Evolutionary conservation across 2,888 invertebrate genomes (phyloP), one percentile per base, ranked within the genome.

Genomic region (Hyposoter didymator): DNA sequence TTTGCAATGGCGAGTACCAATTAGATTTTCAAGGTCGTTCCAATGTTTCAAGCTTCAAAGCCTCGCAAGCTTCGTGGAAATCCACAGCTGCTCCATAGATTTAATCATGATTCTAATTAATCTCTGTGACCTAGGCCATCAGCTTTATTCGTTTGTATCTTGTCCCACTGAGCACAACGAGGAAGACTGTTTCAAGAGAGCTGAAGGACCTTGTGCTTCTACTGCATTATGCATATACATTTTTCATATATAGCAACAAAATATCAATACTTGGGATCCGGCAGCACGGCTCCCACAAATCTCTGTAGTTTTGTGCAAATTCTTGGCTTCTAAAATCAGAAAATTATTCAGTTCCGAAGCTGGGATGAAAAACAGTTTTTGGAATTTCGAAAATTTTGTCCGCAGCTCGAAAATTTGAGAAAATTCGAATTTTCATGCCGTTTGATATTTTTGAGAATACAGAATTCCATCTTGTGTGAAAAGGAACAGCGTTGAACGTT

Each of bases 31-130:
- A 85, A 85, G 85, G 85, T 85, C 69, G 62, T 3, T 17, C 5
- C 5, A 59, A 47, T 35, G 49, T 69, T 49, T 69, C 22, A 28
- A 45, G 67, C 47, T 39, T 49, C 8, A 49, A 49, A 43, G 17
- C 14, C 14, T 32, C 45, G 67, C 45, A 47, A 55, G 28, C 64
- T 64, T 55, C 32, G 74, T 3, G 14, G 43, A 49, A 64, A 64
- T 55, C 8, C 28, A 62, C 35, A 83, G 32, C 49, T 22, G 49
- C 49, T 82, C 55, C 62, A 82, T 78, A 32, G 74, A 84, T 87
- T 82, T 73, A 74, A 76, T 72, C 76, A 75, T 75, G 75, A 80
- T 79, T 84, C 78, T 85, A 82, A 87, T 88, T 82, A 85, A 84
- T 73, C 82, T 82, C 47, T 75, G 47, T 45, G 55, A 82, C 66